These are phyloP conservation scores for Echinops telfairi DNA, from an alignment of 2,113 vertebrate species.

Conservation along the genomic window DNA sequence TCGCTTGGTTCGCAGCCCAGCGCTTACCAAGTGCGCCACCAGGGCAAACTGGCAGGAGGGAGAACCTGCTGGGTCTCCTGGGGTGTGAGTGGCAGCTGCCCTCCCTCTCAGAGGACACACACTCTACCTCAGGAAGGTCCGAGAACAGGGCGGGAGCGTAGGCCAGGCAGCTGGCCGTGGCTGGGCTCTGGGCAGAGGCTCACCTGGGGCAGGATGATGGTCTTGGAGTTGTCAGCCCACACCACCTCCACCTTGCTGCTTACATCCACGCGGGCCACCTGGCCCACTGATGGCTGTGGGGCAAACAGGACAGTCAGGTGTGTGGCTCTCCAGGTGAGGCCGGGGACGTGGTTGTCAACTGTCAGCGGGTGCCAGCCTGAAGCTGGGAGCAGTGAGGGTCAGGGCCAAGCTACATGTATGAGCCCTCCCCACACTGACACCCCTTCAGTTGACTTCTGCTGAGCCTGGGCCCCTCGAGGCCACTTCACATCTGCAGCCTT, in stretches of 20 bases:
- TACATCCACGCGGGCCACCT: conserved; percentile 96
- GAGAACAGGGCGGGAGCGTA: no score
- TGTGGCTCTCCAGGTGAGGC: not conserved
- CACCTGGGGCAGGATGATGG: conserved; percentile 98
- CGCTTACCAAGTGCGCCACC: no score
- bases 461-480: no score
- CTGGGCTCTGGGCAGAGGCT: conserved; percentile 35
- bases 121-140: no score
- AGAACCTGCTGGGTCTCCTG: no score
- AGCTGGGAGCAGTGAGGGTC: not conserved
- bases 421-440: not conserved
- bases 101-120: no score
- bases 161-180: no score
- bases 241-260: conserved; percentile 99
- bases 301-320: conserved; percentile 26
- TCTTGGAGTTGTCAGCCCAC: conserved; percentile 97
- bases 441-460: not conserved
- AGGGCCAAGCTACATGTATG: not conserved
- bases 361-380: rapidly evolving
- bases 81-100: no score
- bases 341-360: not conserved
- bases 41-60: no score
- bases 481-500: no score
- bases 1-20: no score
- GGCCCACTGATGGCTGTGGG: conserved; percentile 94